Evolutionary conservation across 1,140 invertebrate species (phyloP).

Genomic region (Drosophila mayri): DNA sequence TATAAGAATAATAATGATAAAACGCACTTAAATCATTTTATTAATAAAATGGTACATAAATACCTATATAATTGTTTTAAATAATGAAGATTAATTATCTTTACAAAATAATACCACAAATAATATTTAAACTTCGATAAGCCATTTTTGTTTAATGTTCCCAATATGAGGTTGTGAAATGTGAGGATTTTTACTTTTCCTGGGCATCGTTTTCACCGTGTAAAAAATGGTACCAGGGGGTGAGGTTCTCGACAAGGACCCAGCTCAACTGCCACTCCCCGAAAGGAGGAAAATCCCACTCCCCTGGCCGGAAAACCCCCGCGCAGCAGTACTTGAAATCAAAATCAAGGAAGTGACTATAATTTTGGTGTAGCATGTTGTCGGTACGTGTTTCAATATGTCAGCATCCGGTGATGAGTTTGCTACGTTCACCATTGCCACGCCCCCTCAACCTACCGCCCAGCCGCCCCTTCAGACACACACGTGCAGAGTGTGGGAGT

Average conservation of each 20-base stretch:
- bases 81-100: no score
- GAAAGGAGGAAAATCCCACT: background rate
- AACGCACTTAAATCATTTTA: background rate
- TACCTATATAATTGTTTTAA: background rate
- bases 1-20: no score
- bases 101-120: no score
- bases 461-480: slow-evolving; percentile 13
- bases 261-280: slow-evolving; percentile 29
- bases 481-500: slow-evolving; percentile 12
- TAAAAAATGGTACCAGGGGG: no score
- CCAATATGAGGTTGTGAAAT: background rate
- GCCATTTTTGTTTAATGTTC: background rate
- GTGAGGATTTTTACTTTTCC: background rate
- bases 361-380: slow-evolving; percentile 85
- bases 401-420: slow-evolving; percentile 84
- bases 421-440: slow-evolving; percentile 63
- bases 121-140: background rate
- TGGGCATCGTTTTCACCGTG: background rate
- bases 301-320: slow-evolving; percentile 6
- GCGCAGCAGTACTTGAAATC: slow-evolving; percentile 75
- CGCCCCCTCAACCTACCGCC: slow-evolving; percentile 24
- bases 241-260: slow-evolving; percentile 24
- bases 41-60: background rate
- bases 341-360: slow-evolving; percentile 85
- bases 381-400: slow-evolving; percentile 85